Base-by-base conservation (phyloP, 2,797 vertebrate species). In the Sylvia borin region DNA sequence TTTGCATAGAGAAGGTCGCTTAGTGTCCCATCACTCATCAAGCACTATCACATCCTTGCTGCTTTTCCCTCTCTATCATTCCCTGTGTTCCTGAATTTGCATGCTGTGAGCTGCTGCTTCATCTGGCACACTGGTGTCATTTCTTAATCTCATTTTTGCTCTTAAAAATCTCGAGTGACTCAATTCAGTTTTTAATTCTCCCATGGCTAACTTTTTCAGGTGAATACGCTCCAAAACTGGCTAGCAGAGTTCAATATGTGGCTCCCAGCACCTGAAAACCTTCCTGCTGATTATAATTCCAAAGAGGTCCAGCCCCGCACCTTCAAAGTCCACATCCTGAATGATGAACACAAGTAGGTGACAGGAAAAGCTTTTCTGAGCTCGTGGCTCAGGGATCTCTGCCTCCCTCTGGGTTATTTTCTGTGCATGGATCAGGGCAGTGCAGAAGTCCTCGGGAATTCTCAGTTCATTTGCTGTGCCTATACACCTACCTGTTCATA, bases 191-290 rank as follows among this genome's bases (percentile, higher is more conserved):
- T 95, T 94, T 55, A 83, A 85, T 61, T 32, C 61, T 70, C 85
- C 50, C 29, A 9, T 76, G 88, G 55, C 50, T 72, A 90, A 91
- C 90, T 76, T 95, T 94, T 86, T 55, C 95, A 99, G 99, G 99
- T 99, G 94, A 99, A 99, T 97, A 99, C 99, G 5, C 98, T 99
- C 92, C 99, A 99, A 91, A 99, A 99, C 96, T 99, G 99, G 99
- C 95, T 99, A 95, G 98, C 99, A 34, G 99, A 99, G 96, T 99
- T 99, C 95, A 99, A 99, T 96, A 98, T 99, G 95, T 99, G 99
- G 99, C 98, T 99, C 43, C 99, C 99, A 18, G 93, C 99, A 51
- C 98, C 98, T 91, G 99, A 99, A 97, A 97, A 98, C 64, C 97
- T 99, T 89, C 95, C 98, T 78, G 98, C 98, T 19, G 98, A 99